Percentiles rank a stretch among this genome's conserved stretches.
Conservation (phyloP, 2,797 vertebrate genomes). For the Syngnathus acus region DNA sequence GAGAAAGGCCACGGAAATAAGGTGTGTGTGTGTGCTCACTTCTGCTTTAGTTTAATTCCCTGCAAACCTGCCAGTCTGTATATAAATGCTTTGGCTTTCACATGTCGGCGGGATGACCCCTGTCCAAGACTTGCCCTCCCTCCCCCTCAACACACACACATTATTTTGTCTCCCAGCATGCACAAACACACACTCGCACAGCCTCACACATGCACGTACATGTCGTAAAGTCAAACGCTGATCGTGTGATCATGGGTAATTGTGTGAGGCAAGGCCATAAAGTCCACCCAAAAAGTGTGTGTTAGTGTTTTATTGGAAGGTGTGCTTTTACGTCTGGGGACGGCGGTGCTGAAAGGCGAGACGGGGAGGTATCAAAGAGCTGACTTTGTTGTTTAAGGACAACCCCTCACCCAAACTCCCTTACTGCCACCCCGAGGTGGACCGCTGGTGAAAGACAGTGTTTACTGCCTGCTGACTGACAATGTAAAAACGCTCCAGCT, state of each 20-base stretch:
- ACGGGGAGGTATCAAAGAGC: conserved; percentile 63
- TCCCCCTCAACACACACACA: background rate
- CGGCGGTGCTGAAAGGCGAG: conserved; percentile 59
- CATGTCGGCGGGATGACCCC: conserved; percentile 23
- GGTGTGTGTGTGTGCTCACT: conserved; percentile 16
- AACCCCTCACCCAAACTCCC: conserved; percentile 38
- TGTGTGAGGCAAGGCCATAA: conserved; percentile 59
- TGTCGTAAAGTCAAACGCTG: conserved; percentile 64
- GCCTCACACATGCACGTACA: conserved; percentile 22
- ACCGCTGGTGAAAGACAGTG: conserved; percentile 56
- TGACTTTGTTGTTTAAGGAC: conserved; percentile 66
- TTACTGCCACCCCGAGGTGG: conserved; percentile 43
- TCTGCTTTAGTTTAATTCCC: background rate
- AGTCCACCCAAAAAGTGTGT: conserved; percentile 56
- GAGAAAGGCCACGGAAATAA: conserved; percentile 39
- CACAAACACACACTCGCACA: conserved; percentile 17
- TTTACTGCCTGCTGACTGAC: conserved; percentile 65
- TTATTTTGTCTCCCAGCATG: conserved; percentile 1
- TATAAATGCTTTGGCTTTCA: conserved; percentile 16
- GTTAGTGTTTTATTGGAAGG: conserved; percentile 66
- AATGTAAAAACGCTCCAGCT: conserved; percentile 55
- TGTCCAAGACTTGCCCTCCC: conserved; percentile 11
- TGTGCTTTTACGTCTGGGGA: conserved; percentile 52
- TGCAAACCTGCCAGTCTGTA: conserved; percentile 21
- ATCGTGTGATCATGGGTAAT: conserved; percentile 71